These are phyloP conservation scores for Coccyzus lansbergi DNA, from an alignment of 2,797 vertebrate species.

Conservation along the genomic window DNA sequence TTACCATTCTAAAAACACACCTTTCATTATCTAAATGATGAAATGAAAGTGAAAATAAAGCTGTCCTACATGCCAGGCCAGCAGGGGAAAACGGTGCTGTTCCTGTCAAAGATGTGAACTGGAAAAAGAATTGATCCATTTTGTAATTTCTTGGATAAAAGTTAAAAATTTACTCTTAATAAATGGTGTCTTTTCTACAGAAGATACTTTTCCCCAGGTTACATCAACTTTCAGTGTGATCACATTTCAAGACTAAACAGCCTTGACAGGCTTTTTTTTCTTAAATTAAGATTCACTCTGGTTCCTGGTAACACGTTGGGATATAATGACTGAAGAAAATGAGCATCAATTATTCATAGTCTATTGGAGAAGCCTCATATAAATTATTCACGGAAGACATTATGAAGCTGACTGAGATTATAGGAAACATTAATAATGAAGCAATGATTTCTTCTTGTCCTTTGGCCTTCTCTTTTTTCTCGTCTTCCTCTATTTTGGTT, in stretches of 20 bases:
- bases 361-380: slow-evolving; percentile 13
- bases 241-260: not conserved
- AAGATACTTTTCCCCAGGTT: not conserved
- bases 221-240: not conserved
- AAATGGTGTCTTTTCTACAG: not conserved
- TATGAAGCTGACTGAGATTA: slow-evolving; percentile 37
- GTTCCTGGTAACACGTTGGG: slow-evolving; percentile 30
- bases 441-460: slow-evolving; percentile 3
- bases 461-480: not conserved
- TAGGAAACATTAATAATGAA: slow-evolving; percentile 55
- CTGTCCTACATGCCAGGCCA: not conserved
- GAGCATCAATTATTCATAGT: slow-evolving; percentile 59
- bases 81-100: not conserved
- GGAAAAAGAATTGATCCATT: not conserved
- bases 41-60: not conserved
- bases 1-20: not conserved
- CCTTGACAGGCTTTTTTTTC: not conserved
- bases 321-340: slow-evolving; percentile 53
- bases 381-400: slow-evolving; percentile 52
- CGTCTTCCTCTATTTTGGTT: not conserved
- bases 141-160: not conserved
- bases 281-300: slow-evolving; percentile 46
- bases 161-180: not conserved
- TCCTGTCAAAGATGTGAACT: not conserved
- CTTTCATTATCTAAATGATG: not conserved